A percentile compares a stretch with the other conserved stretches of the same genome.
Conservation (phyloP, 2,888 invertebrate genomes). For the Scaptomyza tumidula region DNA sequence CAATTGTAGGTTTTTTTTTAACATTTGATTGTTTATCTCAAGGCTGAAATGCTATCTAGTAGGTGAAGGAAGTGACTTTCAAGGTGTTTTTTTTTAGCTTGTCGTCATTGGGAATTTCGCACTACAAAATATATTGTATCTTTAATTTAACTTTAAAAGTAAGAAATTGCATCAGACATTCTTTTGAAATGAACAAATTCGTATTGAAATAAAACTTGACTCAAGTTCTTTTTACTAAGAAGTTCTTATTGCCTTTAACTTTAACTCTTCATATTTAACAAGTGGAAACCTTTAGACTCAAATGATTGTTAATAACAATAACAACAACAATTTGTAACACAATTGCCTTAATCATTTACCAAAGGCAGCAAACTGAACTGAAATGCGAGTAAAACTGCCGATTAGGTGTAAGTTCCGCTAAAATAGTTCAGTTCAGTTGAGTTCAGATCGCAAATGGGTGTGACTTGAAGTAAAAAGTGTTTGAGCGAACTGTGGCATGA, state of each 20-base stretch:
- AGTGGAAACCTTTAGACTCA: background rate
- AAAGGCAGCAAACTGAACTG: background rate
- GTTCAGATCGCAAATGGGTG: background rate
- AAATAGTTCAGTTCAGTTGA: background rate
- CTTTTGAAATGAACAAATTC: background rate
- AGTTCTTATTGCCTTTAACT: background rate
- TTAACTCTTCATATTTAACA: background rate
- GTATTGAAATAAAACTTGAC: background rate
- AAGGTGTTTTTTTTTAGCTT: too few species aligned
- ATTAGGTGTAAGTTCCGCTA: conserved; percentile 30
- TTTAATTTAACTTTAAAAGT: background rate
- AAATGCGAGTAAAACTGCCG: conserved; percentile 13
- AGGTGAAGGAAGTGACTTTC: background rate
- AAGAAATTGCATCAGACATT: background rate
- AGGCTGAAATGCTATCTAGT: conserved; percentile 7
- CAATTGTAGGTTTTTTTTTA: conserved; percentile 12
- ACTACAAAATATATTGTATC: background rate
- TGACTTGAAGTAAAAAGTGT: background rate
- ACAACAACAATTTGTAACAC: background rate
- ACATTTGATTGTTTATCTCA: conserved; percentile 34
- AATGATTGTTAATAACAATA: conserved; percentile 4
- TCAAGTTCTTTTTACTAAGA: background rate
- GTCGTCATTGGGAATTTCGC: conserved; percentile 3
- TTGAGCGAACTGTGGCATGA: conserved; percentile 64
- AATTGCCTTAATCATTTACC: conserved; percentile 3